Conservation (phyloP, 2,797 vertebrate genomes). For the Phataginus tetradactyla region DNA sequence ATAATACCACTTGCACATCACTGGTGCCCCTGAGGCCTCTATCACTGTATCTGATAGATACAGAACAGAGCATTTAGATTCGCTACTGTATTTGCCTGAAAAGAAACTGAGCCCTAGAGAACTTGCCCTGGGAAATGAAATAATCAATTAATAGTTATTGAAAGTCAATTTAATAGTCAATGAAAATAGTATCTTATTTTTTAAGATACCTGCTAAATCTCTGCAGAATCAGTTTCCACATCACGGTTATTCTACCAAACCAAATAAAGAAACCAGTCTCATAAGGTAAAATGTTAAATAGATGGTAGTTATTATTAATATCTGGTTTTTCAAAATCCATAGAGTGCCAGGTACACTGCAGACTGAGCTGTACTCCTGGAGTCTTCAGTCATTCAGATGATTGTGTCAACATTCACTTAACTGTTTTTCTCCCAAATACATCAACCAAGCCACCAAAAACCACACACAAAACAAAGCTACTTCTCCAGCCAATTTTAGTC, state of each 20-base stretch:
- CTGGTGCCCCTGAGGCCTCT: neutral
- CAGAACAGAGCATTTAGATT: neutral
- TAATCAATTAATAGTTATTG: no score
- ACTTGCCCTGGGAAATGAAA: neutral
- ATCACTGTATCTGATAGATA: neutral
- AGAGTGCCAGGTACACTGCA: neutral
- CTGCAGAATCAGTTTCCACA: neutral
- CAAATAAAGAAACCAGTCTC: neutral
- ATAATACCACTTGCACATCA: neutral
- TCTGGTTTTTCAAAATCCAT: neutral
- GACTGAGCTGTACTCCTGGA: neutral
- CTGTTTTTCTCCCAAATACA: neutral
- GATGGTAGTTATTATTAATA: neutral
- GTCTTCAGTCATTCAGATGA: neutral
- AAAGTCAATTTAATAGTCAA: neutral
- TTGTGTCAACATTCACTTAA: neutral
- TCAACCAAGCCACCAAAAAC: neutral
- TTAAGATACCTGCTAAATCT: conserved; percentile 25
- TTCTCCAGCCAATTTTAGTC: neutral
- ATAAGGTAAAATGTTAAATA: neutral
- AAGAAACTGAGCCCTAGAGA: neutral
- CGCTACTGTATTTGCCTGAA: neutral
- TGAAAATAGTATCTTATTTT: conserved; percentile 3
- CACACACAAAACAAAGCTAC: neutral
- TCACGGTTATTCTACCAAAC: neutral